These are phyloP conservation scores for Neodon shergylaensis DNA, from an alignment of 2,113 vertebrate species.

Conservation along the genomic window DNA sequence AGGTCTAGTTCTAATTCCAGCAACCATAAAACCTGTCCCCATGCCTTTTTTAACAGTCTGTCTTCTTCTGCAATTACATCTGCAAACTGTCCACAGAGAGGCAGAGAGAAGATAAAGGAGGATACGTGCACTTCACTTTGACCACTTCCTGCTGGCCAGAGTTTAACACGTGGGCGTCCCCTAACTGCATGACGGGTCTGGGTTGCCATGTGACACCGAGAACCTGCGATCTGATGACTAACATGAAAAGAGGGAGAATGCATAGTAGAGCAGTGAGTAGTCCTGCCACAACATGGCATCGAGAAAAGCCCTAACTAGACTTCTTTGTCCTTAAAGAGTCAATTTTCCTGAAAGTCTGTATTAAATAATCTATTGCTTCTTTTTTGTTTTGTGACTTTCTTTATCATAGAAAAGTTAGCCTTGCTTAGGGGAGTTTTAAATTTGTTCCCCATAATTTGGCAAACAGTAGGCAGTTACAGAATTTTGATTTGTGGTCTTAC, in stretches of 20 bases:
- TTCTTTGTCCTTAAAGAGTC: neutral
- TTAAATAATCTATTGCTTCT: neutral
- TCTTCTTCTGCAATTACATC: neutral
- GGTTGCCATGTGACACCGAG: neutral
- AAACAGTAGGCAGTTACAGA: neutral
- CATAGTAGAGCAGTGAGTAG: neutral
- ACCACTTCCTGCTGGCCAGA: neutral
- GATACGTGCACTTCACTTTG: neutral
- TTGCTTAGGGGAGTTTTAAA: neutral
- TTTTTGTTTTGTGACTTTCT: neutral
- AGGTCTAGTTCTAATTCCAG: neutral
- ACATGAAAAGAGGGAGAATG: neutral
- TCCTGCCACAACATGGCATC: neutral
- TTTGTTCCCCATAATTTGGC: neutral
- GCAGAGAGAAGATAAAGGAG: neutral
- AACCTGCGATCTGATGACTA: neutral
- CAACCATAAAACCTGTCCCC: neutral
- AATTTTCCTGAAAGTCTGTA: neutral
- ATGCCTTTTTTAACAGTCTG: neutral
- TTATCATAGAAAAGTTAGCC: neutral
- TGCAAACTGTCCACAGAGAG: neutral
- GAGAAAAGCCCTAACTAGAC: neutral
- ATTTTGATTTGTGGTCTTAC: neutral
- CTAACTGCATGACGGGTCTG: neutral
- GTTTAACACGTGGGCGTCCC: neutral